Conservation (phyloP, 1,140 invertebrate genomes). For the Achatina immaculata region DNA sequence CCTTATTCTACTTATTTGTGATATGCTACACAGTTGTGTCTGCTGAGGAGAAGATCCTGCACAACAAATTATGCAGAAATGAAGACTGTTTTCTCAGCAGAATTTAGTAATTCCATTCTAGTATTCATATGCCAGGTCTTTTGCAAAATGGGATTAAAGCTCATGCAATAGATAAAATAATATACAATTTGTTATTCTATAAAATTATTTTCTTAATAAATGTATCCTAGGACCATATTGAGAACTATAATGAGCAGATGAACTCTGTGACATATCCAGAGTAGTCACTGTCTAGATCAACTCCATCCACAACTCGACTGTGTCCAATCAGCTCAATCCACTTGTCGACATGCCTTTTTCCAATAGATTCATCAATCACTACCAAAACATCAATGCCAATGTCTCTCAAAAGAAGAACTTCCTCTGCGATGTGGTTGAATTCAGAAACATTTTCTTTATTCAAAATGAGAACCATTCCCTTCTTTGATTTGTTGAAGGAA, state of each 20-base stretch:
- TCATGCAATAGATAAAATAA: neutral
- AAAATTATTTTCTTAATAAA: neutral
- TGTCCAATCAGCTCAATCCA: conserved; percentile 14
- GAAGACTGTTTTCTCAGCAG: too few relatives aligned
- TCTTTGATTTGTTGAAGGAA: neutral
- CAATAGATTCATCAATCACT: neutral
- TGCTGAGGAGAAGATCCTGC: too few relatives aligned
- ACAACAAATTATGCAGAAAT: too few relatives aligned
- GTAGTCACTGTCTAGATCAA: conserved; percentile 4
- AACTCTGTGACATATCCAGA: conserved; percentile 29
- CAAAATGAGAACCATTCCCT: conserved; percentile 20
- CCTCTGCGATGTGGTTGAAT: conserved; percentile 1
- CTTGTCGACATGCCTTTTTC: neutral
- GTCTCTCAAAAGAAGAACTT: conserved; percentile 4
- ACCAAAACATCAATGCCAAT: neutral
- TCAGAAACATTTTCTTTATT: conserved; percentile 6
- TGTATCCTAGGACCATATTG: neutral
- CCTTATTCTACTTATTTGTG: too few relatives aligned
- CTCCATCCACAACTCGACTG: neutral
- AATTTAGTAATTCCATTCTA: too few relatives aligned
- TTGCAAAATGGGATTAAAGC: too few relatives aligned
- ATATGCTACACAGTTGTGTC: too few relatives aligned
- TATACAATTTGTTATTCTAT: neutral
- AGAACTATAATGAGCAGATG: conserved; percentile 22
- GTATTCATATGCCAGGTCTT: too few relatives aligned